phyloP scores from a whole-genome alignment of 2,888 invertebrate genomes.

The Nymphalis urticae region DNA sequence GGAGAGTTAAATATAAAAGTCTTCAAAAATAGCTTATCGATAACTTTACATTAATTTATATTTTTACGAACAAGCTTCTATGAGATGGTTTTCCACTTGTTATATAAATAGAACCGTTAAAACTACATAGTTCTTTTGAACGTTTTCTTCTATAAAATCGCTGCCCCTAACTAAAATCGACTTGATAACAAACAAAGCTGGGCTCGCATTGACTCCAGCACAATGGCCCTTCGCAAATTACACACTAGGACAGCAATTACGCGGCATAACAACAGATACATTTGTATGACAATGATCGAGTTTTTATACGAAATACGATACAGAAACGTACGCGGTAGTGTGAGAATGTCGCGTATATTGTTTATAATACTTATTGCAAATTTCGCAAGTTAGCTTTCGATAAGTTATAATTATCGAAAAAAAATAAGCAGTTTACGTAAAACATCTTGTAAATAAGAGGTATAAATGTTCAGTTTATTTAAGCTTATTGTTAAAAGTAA shows the following conservation, averaged over 20 bases:
- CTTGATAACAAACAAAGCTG: constrained; percentile 50
- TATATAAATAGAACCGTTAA: constrained; percentile 21
- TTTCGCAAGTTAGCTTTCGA: not conserved
- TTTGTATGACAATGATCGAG: constrained; percentile 78
- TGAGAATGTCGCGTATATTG: constrained; percentile 31
- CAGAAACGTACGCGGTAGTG: constrained; percentile 35
- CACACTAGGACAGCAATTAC: constrained; percentile 73
- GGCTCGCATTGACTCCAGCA: constrained; percentile 55
- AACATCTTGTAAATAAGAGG: no score
- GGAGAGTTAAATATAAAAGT: no score
- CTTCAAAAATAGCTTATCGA: no score
- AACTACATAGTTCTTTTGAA: not conserved
- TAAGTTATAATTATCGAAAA: not conserved
- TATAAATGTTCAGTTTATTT: no score
- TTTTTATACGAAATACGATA: constrained; percentile 72
- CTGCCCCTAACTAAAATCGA: constrained; percentile 33
- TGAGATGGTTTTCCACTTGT: constrained; percentile 4
- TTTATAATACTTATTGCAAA: not conserved
- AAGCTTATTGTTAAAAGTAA: no score
- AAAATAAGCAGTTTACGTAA: no score
- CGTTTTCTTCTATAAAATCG: constrained; percentile 20
- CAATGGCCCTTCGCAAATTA: constrained; percentile 73
- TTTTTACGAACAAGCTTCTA: not conserved
- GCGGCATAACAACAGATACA: constrained; percentile 74
- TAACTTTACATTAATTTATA: no score